Base-by-base conservation (phyloP, 2,113 vertebrate genomes). In the Labeo catla region DNA sequence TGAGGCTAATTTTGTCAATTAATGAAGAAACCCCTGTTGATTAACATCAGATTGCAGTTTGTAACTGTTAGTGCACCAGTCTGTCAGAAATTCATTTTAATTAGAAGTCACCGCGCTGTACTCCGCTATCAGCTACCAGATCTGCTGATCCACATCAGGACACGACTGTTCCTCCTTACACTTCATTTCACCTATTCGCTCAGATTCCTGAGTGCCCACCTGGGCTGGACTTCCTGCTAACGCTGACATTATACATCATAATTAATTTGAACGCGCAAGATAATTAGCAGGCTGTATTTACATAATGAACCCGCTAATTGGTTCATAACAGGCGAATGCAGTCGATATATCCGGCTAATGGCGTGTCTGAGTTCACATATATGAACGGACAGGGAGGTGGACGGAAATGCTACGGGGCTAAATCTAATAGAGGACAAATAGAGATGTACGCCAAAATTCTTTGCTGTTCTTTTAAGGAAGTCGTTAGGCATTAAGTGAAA, bases 1-100 rank as follows among this genome's bases (percentile, higher is more conserved):
- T 95, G 95, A 94, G 92, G 90, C 93, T 95, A 94, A 95, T 95
- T 95, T 95, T 92, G 91, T 92, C 94, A 94, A 95, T 95, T 95
- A 95, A 95, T 95, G 92, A 92, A 92, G 91, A 94, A 94, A 93
- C 93, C 94, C 94, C 93, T 91, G 93, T 93, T 94, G 94, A 95
- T 93, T 94, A 91, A 89, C 94, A 93, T 94, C 94, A 94, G 92
- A 95, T 93, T 93, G 93, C 93, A 90, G 92, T 93, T 95, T 94
- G 93, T 93, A 93, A 93, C 92, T 93, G 92, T 94, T 94, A 93
- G 92, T 93, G 92, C 93, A 93, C 90, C 90, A 91, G 92, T 92
- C 91, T 93, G 92, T 94, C 93, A 93, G 66, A 87, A 88, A 94
- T 91, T 93, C 90, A 86, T 93, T 93, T 93, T 93, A 95, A 95